A percentile compares a stretch with the other conserved stretches of the same genome.
phyloP scores from a whole-genome alignment of 1,140 invertebrate species.

The Drusus annulatus region DNA sequence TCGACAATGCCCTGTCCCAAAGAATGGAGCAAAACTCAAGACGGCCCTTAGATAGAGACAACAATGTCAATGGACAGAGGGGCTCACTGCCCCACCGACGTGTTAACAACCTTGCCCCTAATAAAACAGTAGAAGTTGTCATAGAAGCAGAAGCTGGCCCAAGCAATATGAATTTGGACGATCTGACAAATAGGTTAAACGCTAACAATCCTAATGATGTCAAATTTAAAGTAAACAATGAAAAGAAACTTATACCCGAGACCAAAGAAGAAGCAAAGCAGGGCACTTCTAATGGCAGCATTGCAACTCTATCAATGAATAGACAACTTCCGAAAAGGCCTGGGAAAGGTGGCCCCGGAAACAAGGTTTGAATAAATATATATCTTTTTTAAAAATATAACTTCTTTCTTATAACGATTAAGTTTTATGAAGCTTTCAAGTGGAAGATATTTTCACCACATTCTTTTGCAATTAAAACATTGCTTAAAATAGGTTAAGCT shows the following conservation, averaged over 20 bases:
- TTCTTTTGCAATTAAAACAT: too few species aligned
- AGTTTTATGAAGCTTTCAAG: too few species aligned
- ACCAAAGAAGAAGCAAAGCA: conserved; percentile 13
- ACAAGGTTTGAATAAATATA: conserved; percentile 31
- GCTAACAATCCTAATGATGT: conserved; percentile 40
- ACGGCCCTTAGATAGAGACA: conserved; percentile 75
- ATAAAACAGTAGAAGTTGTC: conserved; percentile 56
- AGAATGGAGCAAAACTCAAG: conserved; percentile 67
- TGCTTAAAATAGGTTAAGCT: too few species aligned
- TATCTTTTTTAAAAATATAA: conserved; percentile 13
- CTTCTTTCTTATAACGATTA: too few species aligned
- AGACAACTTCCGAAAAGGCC: conserved; percentile 32
- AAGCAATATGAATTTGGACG: conserved; percentile 33
- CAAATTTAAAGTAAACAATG: neutral
- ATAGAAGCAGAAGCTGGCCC: conserved; percentile 34
- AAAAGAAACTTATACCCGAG: neutral
- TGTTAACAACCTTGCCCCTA: conserved; percentile 54
- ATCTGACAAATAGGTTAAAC: conserved; percentile 38
- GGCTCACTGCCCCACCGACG: conserved; percentile 72
- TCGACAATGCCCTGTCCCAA: conserved; percentile 64
- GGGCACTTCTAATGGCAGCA: conserved; percentile 37
- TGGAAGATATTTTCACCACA: too few species aligned
- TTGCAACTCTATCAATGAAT: conserved; percentile 25
- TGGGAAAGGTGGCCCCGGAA: conserved; percentile 22
- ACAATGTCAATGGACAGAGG: conserved; percentile 81